Base-by-base conservation (phyloP, 1,140 invertebrate genomes). In the Drosophila tropicalis region DNA sequence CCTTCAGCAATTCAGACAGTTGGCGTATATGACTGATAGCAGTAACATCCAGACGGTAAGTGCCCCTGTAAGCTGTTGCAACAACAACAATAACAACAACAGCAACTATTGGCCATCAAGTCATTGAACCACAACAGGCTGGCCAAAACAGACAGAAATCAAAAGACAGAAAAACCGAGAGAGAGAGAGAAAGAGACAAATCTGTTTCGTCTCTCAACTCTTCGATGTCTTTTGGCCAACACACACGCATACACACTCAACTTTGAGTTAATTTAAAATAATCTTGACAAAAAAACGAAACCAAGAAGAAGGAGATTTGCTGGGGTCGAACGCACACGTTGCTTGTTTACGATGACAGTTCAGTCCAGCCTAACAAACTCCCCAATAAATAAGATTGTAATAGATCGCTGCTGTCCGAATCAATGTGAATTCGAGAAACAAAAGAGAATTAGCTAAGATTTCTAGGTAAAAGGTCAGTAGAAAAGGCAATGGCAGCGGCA, bases 21-120 rank as follows among this genome's bases (percentile, higher is more conserved):
- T 87, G 84, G 84, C 84, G 84, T 79, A 73, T 87, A 73, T 87
- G 84, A 89, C 84, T 87, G 84, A 87, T 87, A 87, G 84, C 84
- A 78, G 80, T 67, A 62, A 77, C 68, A 79, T 79, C 64, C 61
- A 70, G 66, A 56, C 70, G 54, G 74, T 72, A 78, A 71, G 62
- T 66, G 79, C 76, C 83, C 68, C 67, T 78, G 62, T 67, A 76
- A 68, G 44, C 68, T 58, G 13, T 60, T 64, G 51, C 25, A 62
- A 36, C 56, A 66, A 44, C 75, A 71, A 61, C 58, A 74, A 61
- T 54, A 74, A 71, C 63, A 65, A 47, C 70, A 69, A 29, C 39
- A 63, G 41, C 72, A 79, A 22, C 67, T 86, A 81, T 78, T 86
- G 76, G 71, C 70, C 71, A 62, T 17, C 40, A 78, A 87, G 84